A percentile compares a stretch with the other conserved stretches of the same genome.
Conservation (phyloP, 1,140 invertebrate species). For the Lepidurus couesii region DNA sequence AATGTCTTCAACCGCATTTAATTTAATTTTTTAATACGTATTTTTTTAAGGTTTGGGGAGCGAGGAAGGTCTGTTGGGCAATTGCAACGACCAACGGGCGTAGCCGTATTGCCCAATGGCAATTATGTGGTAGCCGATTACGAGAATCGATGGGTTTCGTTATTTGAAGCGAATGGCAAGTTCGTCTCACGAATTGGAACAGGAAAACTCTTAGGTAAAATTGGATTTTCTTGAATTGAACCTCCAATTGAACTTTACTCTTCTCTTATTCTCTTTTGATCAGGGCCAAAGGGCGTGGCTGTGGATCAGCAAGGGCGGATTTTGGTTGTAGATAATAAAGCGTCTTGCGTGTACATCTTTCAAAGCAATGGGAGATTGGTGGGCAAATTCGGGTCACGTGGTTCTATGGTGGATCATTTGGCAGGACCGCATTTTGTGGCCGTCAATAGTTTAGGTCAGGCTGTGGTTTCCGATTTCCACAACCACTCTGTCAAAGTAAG, state of each 20-base stretch:
- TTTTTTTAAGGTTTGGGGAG: constrained; percentile 45
- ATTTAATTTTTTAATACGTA: neutral
- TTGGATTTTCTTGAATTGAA: neutral
- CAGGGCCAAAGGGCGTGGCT: constrained; percentile 52
- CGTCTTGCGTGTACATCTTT: constrained; percentile 52
- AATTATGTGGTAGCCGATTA: constrained; percentile 56
- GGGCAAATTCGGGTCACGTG: constrained; percentile 45
- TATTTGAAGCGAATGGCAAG: constrained; percentile 53
- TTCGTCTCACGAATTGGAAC: constrained; percentile 52
- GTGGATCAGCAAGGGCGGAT: constrained; percentile 51
- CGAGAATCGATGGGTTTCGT: constrained; percentile 55
- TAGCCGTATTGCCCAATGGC: constrained; percentile 49
- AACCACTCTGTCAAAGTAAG: constrained; percentile 54
- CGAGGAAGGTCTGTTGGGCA: constrained; percentile 51
- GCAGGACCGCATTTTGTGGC: constrained; percentile 57
- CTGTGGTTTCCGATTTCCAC: constrained; percentile 55
- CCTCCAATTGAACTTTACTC: neutral
- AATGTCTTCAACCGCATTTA: neutral
- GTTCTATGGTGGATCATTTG: constrained; percentile 48
- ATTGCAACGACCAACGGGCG: constrained; percentile 53
- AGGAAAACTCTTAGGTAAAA: constrained; percentile 50
- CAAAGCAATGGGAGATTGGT: constrained; percentile 49
- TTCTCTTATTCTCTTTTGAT: neutral
- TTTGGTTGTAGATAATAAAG: constrained; percentile 57
- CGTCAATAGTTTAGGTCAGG: constrained; percentile 50